Base-by-base conservation (phyloP, 2,797 vertebrate genomes). In the Petrocephalus schoutedeni region DNA sequence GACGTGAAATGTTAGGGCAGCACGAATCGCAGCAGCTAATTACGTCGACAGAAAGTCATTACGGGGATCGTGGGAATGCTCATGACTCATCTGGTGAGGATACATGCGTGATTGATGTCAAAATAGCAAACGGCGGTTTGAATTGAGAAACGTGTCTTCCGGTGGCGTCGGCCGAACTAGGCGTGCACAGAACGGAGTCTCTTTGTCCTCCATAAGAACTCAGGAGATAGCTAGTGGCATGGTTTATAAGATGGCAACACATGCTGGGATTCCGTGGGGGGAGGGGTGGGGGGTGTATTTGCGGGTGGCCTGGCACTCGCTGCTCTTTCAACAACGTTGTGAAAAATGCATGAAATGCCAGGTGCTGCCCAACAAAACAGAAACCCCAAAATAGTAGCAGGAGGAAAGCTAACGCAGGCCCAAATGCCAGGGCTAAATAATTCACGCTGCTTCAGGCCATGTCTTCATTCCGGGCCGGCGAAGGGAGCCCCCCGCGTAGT, bases 341-440 rank as follows among this genome's bases (percentile, higher is more conserved):
- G 57, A 87, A 89, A 88, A 88, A 88, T 85, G 56, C 61, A 86
- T 88, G 59, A 86, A 61, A 51, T 59, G 2, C 12, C 51, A 56
- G 80, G 61, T 84, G 64, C 88, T 77, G 53, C 57, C 61, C 19
- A 85, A 51, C 56, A 87, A 82, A 87, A 84, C 7, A 49, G 0
- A 86, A 32, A 7, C 36, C n/a, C 54, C 41, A 88, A 88, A 71
- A 54, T 92, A 90, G 91, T 89, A 90, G 90, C 91, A 89, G 91
- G 92, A 56, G 89, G 88, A 89, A 91, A 91, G 88, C 87, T 88
- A 90, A 67, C 86, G 91, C 90, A 90, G 92, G 89, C 86, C 88
- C 87, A 94, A 94, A 95, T 94, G 92, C 89, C 92, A 94, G 88
- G 91, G 90, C 91, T 94, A 91, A 95, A 95, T 95, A 94, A 95